Evolutionary conservation across 2,797 vertebrate genomes (phyloP).

Genomic region (Thalassophryne amazonica): DNA sequence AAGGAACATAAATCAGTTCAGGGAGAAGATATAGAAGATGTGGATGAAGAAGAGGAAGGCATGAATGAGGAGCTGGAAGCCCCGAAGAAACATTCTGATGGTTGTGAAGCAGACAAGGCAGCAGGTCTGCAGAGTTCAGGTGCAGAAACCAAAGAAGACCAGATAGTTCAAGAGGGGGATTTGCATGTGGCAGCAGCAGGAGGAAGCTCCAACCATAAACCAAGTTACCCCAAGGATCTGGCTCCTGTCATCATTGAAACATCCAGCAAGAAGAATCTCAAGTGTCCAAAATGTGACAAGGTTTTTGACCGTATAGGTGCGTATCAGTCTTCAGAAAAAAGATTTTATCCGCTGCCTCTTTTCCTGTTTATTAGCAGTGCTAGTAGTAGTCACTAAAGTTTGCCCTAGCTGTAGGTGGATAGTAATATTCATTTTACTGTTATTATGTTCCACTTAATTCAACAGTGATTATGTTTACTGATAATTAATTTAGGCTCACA

Average conservation of each 20-base stretch:
- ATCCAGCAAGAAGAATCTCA: slow-evolving; percentile 87
- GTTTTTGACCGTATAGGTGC: slow-evolving; percentile 96
- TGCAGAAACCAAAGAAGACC: slow-evolving; percentile 61
- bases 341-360: no score
- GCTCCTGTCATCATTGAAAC: slow-evolving; percentile 86
- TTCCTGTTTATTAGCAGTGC: not conserved
- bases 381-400: not conserved
- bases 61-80: slow-evolving; percentile 59
- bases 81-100: slow-evolving; percentile 25
- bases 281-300: slow-evolving; percentile 96
- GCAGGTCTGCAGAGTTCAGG: slow-evolving; percentile 64
- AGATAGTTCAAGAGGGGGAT: slow-evolving; percentile 66
- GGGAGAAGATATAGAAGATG: slow-evolving; percentile 70
- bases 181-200: slow-evolving; percentile 47
- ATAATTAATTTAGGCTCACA: no score
- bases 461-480: no score
- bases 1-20: slow-evolving; percentile 61
- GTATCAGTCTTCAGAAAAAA: no score
- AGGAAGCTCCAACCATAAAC: slow-evolving; percentile 53
- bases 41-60: slow-evolving; percentile 73
- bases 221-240: slow-evolving; percentile 83
- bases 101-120: slow-evolving; percentile 27
- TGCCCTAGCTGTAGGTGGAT: no score
- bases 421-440: no score
- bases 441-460: no score